Evolutionary conservation across 1,140 invertebrate genomes (phyloP).

Genomic region (Cheumatopsyche charites): DNA sequence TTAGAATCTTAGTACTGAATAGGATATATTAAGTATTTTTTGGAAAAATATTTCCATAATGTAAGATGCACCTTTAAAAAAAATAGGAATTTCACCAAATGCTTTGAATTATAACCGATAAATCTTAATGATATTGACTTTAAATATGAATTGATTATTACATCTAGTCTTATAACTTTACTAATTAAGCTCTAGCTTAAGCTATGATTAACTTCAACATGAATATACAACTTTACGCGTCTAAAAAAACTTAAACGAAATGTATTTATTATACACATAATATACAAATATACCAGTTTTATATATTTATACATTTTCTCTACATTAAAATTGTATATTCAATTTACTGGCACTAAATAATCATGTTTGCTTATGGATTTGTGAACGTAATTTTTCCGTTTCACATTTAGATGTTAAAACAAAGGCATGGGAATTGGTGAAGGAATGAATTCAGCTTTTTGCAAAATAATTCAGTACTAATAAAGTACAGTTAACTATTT

Average conservation of each 20-base stretch:
- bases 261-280: constrained; percentile 14
- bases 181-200: too few species aligned
- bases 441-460: not conserved
- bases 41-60: not conserved
- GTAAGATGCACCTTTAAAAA: not conserved
- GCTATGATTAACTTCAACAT: not conserved
- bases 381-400: too few species aligned
- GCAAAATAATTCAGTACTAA: not conserved
- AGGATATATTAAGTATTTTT: not conserved
- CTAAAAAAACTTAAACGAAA: not conserved
- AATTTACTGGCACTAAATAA: constrained; percentile 9
- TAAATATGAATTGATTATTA: not conserved
- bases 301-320: constrained; percentile 25
- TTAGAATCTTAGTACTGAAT: constrained; percentile 16
- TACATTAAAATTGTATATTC: constrained; percentile 6
- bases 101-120: constrained; percentile 14
- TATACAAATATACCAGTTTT: constrained; percentile 21
- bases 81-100: constrained; percentile 7
- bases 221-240: not conserved
- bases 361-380: not conserved
- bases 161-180: not conserved
- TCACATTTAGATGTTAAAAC: not conserved
- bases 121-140: not conserved
- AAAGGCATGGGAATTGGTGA: not conserved
- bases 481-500: constrained; percentile 4